Percentiles rank a stretch among this genome's conserved stretches.
Conservation (phyloP, 2,888 invertebrate species). For the Rutpela maculata region DNA sequence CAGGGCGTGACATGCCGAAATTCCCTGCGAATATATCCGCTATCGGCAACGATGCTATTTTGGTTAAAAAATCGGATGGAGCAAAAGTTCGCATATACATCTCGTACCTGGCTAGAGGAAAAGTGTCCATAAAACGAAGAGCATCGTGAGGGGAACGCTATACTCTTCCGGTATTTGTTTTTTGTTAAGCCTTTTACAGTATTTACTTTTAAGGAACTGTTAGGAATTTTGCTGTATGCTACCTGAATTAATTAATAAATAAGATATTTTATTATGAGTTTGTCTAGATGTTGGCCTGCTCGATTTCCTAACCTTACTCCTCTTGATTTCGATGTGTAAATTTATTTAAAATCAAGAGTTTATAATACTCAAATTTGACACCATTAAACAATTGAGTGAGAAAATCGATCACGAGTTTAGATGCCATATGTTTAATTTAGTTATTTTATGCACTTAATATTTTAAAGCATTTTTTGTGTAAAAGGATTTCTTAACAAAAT, state of each 20-base stretch:
- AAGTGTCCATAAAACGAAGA: conserved; percentile 90
- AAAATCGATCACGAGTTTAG: no score
- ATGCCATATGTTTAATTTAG: no score
- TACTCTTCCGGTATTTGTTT: not conserved
- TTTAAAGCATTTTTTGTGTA: no score
- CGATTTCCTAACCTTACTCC: no score
- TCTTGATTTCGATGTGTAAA: no score
- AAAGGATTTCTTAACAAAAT: no score
- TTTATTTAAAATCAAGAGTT: no score
- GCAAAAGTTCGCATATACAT: conserved; percentile 90
- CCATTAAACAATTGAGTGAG: no score
- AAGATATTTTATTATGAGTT: not conserved
- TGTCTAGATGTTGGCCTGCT: no score
- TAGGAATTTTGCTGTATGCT: no score
- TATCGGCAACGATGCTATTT: conserved; percentile 94
- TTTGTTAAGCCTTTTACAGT: not conserved
- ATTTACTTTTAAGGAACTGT: not conserved
- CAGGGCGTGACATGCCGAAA: conserved; percentile 89
- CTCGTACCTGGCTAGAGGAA: conserved; percentile 90
- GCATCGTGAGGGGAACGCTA: conserved; percentile 79
- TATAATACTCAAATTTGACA: no score
- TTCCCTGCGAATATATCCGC: conserved; percentile 94
- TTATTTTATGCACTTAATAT: no score
- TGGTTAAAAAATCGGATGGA: conserved; percentile 91
- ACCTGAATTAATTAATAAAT: not conserved